Base-by-base conservation (phyloP, 2,888 invertebrate genomes). In the Smittia aterrima region DNA sequence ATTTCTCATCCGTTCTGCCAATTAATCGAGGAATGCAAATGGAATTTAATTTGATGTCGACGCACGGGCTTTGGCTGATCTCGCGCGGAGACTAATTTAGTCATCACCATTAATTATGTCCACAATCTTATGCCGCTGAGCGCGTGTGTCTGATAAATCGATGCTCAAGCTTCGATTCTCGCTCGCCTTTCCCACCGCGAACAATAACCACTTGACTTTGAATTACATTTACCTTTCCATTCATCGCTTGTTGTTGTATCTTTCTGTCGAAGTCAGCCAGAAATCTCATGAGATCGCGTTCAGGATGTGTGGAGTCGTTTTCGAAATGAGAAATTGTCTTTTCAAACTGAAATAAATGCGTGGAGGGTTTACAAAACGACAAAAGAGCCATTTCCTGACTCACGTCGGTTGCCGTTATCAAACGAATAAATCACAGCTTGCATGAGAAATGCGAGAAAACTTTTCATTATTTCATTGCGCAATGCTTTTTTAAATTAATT, bases 111-210 rank as follows among this genome's bases (percentile, higher is more conserved):
- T 47, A 53, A 47, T 68, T 47, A 25, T 47, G 47, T 47, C 40
- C 18, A 41, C 20, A 68, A 68, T 47, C 41, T 41, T 66, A 62
- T 68, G 41, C 6, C 41, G 68, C 68, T 68, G 68, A 38, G 47
- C 68, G 68, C 40, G 68, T 68, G 68, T 68, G 40, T 24, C 18
- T 68, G 68, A 68, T 47, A 68, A 68, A 68, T 68, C 20, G 68
- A 41, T 22, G 40, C 16, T 47, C 16, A 13, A 11, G 47, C 47
- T 47, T 47, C n/a, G 47, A 47, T 47, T 38, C 38, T 38, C 38
- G 38, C 38, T 38, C 18, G 53, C n/a, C 53, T 16, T 47, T 47
- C 53, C 20, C 58, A 58, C 16, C 24, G 38, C 38, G 20, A 20
- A 58, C 58, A 58, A 24, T 24, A 58, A 58, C 11, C 58, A 58